phyloP scores from a whole-genome alignment of 1,140 invertebrate genomes.

The Camponotus vicinus region DNA sequence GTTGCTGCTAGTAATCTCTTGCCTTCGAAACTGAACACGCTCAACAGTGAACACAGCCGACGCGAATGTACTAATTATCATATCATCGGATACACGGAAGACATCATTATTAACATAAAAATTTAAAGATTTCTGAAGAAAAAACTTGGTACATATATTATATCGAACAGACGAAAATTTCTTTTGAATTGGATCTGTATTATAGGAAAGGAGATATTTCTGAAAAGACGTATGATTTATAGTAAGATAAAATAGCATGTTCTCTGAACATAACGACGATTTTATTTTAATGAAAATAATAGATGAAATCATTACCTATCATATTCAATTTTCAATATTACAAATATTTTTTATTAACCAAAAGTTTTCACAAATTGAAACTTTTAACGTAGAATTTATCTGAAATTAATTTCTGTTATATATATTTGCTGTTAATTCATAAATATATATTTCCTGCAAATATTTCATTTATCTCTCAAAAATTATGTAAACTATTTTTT shows the following conservation, averaged over 20 bases:
- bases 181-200: not conserved
- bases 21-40: constrained; percentile 14
- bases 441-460: not conserved
- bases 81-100: not conserved
- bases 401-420: not conserved
- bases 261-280: not conserved
- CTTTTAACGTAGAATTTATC: not conserved
- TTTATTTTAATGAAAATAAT: not conserved
- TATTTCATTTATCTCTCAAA: not conserved
- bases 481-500: not conserved
- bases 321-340: not conserved
- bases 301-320: not conserved
- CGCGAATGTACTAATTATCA: constrained; percentile 32
- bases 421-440: not conserved
- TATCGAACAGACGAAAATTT: not conserved
- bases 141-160: not conserved
- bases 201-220: not conserved
- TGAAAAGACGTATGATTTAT: not conserved
- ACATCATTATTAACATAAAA: not conserved
- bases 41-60: not conserved
- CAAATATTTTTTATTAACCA: not conserved
- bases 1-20: not conserved
- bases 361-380: not conserved
- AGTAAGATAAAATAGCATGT: not conserved
- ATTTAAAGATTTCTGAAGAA: not conserved